Base-by-base conservation (phyloP, 2,113 vertebrate genomes). In the Agapornis roseicollis region DNA sequence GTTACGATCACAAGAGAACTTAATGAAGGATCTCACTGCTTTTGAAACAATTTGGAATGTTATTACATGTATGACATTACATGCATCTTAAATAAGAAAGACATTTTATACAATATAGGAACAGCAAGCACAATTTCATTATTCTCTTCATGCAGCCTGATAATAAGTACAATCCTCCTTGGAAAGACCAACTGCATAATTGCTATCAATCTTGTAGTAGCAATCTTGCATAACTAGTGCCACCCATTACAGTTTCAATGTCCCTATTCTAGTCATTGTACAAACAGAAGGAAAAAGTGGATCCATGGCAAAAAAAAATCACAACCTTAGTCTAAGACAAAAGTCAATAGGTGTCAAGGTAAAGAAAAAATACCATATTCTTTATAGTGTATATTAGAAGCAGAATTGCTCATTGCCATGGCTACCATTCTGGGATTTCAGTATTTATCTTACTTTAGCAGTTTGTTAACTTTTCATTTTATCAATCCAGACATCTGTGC, bases 381-480 rank as follows among this genome's bases (percentile, higher is more conserved):
- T 17, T 85, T 78, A 25, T 2, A 39, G 37, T 55, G 64, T 47
- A 3, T 71, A 52, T 83, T 58, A 66, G 53, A 88, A 85, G 39
- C 24, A 17, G 47, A 85, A 85, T 47, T 94, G 37, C 23, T 42
- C 55, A 68, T 90, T 94, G 56, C 71, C 44, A 53, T 83, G 74
- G 50, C 63, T 92, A 88, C 66, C 23, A 17, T n/a, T 41, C 60
- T 86, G 65, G 7, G 8, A 65, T 73, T 91, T 85, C 79, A 49
- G n/a, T 39, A 90, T 8, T 95, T 56, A 68, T 82, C 53, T 84
- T 94, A 42, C 35, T 61, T 77, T 83, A 68, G 52, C 42, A 72
- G 23, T 76, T 78, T 93, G 47, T 89, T 87, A 89, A 80, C 35
- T 82, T 95, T 80, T 81, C 58, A 47, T 77, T 81, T 91, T 55